These are phyloP conservation scores for Pilophorus perplexus DNA, from an alignment of 2,888 invertebrate genomes.

Conservation along the genomic window DNA sequence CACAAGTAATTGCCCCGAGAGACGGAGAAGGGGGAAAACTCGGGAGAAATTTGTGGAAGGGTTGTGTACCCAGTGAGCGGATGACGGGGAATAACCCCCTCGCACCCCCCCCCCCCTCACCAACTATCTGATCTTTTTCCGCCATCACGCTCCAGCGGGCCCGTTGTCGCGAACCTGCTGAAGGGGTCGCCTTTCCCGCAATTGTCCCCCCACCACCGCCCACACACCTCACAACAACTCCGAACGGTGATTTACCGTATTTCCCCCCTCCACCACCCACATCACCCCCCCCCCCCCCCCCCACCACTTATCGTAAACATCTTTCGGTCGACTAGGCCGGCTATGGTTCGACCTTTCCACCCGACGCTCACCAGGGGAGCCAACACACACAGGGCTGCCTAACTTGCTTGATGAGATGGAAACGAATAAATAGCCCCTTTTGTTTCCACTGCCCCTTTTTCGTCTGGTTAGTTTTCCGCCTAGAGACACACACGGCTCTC, in stretches of 20 bases:
- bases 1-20: no score
- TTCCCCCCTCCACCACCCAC: neutral
- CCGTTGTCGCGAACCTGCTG: neutral
- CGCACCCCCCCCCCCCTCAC: no score
- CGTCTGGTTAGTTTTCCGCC: no score
- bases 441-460: neutral
- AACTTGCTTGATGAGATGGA: constrained; percentile 22
- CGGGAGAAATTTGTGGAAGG: neutral
- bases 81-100: constrained; percentile 15
- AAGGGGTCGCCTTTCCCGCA: no score
- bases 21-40: neutral
- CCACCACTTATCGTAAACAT: constrained; percentile 24
- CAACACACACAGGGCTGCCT: neutral
- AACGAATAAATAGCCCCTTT: constrained; percentile 10
- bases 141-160: constrained; percentile 7
- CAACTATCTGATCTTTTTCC: constrained; percentile 16
- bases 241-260: constrained; percentile 4
- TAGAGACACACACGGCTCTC: no score
- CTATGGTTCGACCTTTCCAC: neutral
- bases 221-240: neutral
- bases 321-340: constrained; percentile 14
- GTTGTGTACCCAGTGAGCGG: neutral
- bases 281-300: neutral
- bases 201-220: neutral
- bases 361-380: no score